These are phyloP conservation scores for Hofmannophila pseudospretella DNA, from an alignment of 2,888 invertebrate genomes.

Conservation along the genomic window DNA sequence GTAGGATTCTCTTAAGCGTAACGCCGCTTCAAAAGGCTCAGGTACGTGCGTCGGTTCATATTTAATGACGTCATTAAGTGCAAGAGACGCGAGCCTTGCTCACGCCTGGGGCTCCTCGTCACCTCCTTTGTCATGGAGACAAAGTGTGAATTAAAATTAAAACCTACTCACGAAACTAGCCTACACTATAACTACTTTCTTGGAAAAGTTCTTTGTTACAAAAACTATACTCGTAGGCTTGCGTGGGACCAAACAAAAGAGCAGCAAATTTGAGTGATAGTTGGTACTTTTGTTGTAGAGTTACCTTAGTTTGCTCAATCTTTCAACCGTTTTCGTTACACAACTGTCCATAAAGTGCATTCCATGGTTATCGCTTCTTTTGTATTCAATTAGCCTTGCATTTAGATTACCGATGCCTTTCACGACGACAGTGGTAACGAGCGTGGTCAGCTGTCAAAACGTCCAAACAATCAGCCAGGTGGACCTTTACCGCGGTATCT, in stretches of 20 bases:
- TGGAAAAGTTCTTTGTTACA: conserved; percentile 6
- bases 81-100: conserved; percentile 49
- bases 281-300: not conserved
- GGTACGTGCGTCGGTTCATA: conserved; percentile 47
- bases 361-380: conserved; percentile 69
- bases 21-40: conserved; percentile 18
- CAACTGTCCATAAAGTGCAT: conserved; percentile 63
- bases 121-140: conserved; percentile 34
- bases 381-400: conserved; percentile 77
- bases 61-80: conserved; percentile 74
- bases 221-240: conserved; percentile 20
- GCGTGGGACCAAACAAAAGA: conserved; percentile 36
- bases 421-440: conserved; percentile 74
- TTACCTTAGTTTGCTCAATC: conserved; percentile 24
- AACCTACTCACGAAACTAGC: conserved; percentile 14
- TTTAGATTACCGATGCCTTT: conserved; percentile 73
- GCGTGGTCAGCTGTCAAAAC: conserved; percentile 76
- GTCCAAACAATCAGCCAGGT: conserved; percentile 71
- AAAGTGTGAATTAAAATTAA: conserved; percentile 22
- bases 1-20: conserved; percentile 14
- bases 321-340: conserved; percentile 42
- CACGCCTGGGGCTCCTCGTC: conserved; percentile 33
- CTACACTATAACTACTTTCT: conserved; percentile 8
- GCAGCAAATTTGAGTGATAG: conserved; percentile 26
- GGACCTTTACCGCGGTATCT: conserved; percentile 25